Evolutionary conservation across 2,113 vertebrate genomes (phyloP).

Genomic region (Chauna torquata): DNA sequence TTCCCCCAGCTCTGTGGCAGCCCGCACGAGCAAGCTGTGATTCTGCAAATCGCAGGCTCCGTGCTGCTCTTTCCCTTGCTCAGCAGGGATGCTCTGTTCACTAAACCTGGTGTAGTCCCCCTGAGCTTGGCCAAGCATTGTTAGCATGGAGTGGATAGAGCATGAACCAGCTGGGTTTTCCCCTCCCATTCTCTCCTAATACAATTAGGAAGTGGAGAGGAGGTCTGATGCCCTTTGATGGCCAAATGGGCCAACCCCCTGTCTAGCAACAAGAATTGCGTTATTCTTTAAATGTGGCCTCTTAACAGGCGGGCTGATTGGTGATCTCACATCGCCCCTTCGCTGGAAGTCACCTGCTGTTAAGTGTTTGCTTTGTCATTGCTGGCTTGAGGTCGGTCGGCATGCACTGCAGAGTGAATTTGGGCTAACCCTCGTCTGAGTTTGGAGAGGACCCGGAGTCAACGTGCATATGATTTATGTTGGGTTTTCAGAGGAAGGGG

Average conservation of each 20-base stretch:
- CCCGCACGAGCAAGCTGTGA: background rate
- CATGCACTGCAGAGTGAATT: background rate
- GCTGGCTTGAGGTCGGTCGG: background rate
- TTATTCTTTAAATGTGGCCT: background rate
- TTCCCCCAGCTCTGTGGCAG: background rate
- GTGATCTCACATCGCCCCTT: rapidly evolving
- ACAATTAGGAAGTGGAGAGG: background rate
- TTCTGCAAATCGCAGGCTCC: background rate
- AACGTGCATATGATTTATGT: background rate
- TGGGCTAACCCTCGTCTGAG: background rate
- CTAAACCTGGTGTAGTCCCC: background rate
- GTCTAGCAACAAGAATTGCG: background rate
- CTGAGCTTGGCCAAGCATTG: background rate
- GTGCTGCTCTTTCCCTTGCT: background rate
- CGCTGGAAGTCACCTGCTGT: background rate
- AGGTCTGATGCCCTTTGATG: background rate
- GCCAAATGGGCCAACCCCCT: background rate
- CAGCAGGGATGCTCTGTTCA: conserved; percentile 13
- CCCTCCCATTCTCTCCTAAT: background rate
- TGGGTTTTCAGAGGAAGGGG: background rate
- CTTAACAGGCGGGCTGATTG: background rate
- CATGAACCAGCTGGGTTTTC: background rate
- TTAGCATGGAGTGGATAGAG: background rate
- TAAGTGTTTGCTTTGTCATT: background rate
- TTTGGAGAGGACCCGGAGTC: rapidly evolving